Conservation (phyloP, 2,888 invertebrate species). For the Matsumyia berberina region DNA sequence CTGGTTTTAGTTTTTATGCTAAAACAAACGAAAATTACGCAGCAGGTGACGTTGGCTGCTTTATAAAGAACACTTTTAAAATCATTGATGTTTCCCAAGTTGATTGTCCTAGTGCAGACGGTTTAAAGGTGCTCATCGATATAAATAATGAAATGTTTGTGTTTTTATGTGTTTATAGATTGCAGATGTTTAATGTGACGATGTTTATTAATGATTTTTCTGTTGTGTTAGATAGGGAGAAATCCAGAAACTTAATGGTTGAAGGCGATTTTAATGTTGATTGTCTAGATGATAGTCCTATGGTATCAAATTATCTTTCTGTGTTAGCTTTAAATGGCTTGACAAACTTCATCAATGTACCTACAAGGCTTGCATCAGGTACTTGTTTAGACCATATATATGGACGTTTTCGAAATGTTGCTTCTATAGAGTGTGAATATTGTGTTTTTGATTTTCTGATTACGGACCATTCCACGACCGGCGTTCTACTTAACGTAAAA, state of each 20-base stretch:
- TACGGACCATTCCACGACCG: slow-evolving; percentile 9
- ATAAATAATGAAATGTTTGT: slow-evolving; percentile 5
- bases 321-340: slow-evolving; percentile 22
- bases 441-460: slow-evolving; percentile 22
- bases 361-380: slow-evolving; percentile 1
- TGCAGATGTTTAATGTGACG: slow-evolving; percentile 26
- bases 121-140: background rate
- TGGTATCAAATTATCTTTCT: background rate
- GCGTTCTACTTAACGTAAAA: background rate
- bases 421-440: slow-evolving; percentile 10
- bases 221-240: slow-evolving; percentile 4
- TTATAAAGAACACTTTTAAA: slow-evolving; percentile 6
- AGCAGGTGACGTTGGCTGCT: slow-evolving; percentile 45
- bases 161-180: slow-evolving; percentile 24
- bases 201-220: background rate
- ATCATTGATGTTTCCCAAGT: background rate
- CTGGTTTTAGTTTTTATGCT: slow-evolving; percentile 24
- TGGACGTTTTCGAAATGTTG: slow-evolving; percentile 9
- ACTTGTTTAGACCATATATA: slow-evolving; percentile 29
- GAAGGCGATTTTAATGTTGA: slow-evolving; percentile 5
- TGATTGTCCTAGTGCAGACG: background rate
- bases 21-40: slow-evolving; percentile 37
- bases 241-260: slow-evolving; percentile 15
- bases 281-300: slow-evolving; percentile 10
- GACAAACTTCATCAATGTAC: background rate